A percentile compares a stretch with the other conserved stretches of the same genome.
Evolutionary conservation across 2,113 vertebrate species (phyloP).

Genomic region (Polypterus senegalus): DNA sequence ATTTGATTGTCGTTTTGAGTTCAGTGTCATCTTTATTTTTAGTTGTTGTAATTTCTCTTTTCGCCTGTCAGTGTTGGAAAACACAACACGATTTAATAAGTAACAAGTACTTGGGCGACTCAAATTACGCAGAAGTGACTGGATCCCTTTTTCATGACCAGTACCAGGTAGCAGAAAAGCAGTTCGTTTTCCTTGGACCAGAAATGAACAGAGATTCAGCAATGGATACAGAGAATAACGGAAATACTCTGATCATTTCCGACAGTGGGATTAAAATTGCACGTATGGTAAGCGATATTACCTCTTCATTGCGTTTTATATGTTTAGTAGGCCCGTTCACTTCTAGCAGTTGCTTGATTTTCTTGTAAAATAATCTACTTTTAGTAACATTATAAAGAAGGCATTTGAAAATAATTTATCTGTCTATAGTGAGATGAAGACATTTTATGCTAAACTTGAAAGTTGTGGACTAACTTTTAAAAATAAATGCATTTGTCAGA

Average conservation of each 20-base stretch:
- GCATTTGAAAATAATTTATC: no score
- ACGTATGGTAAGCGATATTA: slow-evolving; percentile 29
- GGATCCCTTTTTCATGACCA: slow-evolving; percentile 35
- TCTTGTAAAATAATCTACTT: no score
- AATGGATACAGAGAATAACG: slow-evolving; percentile 37
- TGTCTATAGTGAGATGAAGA: no score
- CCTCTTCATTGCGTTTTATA: no score
- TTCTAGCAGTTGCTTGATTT: no score
- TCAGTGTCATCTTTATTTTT: slow-evolving; percentile 37
- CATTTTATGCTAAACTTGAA: no score
- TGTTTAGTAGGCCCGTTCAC: no score
- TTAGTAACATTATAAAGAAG: no score
- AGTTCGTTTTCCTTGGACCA: slow-evolving; percentile 48
- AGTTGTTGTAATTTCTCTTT: slow-evolving; percentile 30
- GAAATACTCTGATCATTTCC: slow-evolving; percentile 34
- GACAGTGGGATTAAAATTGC: slow-evolving; percentile 26
- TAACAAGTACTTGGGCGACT: slow-evolving; percentile 32
- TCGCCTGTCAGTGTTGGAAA: slow-evolving; percentile 37
- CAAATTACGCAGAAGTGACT: slow-evolving; percentile 22
- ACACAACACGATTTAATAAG: slow-evolving; percentile 24
- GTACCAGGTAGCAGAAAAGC: slow-evolving; percentile 44
- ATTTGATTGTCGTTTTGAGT: slow-evolving; percentile 36
- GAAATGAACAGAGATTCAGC: slow-evolving; percentile 46
- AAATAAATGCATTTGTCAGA: no score
- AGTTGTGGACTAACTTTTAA: no score